Base-by-base conservation (phyloP, 2,113 vertebrate genomes). In the Chiloscyllium plagiosum region DNA sequence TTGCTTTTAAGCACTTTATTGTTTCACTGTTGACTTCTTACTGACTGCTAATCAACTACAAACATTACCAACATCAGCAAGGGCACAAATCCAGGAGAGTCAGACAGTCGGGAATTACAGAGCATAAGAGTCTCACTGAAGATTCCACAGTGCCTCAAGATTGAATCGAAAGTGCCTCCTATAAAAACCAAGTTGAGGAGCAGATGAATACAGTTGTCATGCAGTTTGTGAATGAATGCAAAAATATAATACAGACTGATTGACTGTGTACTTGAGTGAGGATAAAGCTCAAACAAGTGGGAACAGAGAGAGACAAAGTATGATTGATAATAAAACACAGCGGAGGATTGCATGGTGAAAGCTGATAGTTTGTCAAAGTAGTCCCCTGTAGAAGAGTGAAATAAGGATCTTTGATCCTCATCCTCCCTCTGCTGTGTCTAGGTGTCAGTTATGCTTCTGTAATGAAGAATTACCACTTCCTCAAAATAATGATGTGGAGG, bases 21-120 rank as follows among this genome's bases (percentile, higher is more conserved):
- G 92, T 94, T 69, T 94, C 66, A 47, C 66, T 94, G 66, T 94
- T 94, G 92, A 94, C 92, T 94, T 94, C 66, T 68, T 69, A 94
- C 37, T 94, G 92, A 68, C 66, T 24, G 26, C 42, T 70, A 94
- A 94, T 69, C 92, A 94, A 70, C 70, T 92, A 19, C 37, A 94
- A 94, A 94, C 92, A 70, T 93, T 15, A 19, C 70, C 92, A 94
- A 47, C 69, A 94, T 94, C 92, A 29, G 92, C 20, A 94, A 52
- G 66, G n/a, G 92, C 92, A 94, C 37, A 94, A 47, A 92, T 37
- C 33, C 89, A 92, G 17, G 33, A 5, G 61, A 90, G n/a, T 94
- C 65, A 70, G 92, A 69, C 42, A 70, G 92, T 66, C 26, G 50
- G 47, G 68, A 95, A 72, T 2, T 50, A 20, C 93, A 69, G 68